A percentile compares a stretch with the other conserved stretches of the same genome.
phyloP scores from a whole-genome alignment of 2,113 vertebrate species.

The Pyrgilauda ruficollis region DNA sequence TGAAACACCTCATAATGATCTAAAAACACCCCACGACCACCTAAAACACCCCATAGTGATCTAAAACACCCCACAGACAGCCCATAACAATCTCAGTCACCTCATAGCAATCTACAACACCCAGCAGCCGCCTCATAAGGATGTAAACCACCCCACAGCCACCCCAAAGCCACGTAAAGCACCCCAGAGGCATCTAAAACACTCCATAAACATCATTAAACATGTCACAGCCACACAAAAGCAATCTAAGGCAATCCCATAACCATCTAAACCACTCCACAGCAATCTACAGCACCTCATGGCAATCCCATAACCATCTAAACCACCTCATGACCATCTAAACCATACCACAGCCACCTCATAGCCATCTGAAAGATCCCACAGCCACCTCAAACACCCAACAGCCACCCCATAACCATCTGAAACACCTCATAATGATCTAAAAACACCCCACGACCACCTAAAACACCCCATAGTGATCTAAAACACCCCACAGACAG shows the following conservation, averaged over 20 bases:
- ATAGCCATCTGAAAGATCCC: not conserved
- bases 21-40: accelerated
- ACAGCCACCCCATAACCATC: not conserved
- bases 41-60: too few relatives aligned
- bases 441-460: accelerated
- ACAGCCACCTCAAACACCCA: not conserved
- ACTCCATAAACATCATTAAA: not conserved
- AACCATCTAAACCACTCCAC: not conserved
- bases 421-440: not conserved
- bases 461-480: too few relatives aligned
- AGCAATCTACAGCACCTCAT: not conserved
- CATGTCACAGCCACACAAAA: not conserved
- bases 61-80: not conserved
- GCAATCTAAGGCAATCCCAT: too few relatives aligned
- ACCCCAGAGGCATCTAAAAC: not conserved
- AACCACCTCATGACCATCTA: too few relatives aligned
- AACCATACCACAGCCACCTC: too few relatives aligned
- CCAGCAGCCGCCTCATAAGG: not conserved
- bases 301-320: too few relatives aligned
- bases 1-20: not conserved
- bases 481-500: not conserved
- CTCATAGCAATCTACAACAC: not conserved
- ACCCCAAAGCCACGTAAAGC: not conserved
- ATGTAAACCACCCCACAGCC: not conserved
- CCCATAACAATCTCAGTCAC: not conserved